These are phyloP conservation scores for Archivesica marissinica DNA, from an alignment of 1,140 invertebrate species.

Conservation along the genomic window DNA sequence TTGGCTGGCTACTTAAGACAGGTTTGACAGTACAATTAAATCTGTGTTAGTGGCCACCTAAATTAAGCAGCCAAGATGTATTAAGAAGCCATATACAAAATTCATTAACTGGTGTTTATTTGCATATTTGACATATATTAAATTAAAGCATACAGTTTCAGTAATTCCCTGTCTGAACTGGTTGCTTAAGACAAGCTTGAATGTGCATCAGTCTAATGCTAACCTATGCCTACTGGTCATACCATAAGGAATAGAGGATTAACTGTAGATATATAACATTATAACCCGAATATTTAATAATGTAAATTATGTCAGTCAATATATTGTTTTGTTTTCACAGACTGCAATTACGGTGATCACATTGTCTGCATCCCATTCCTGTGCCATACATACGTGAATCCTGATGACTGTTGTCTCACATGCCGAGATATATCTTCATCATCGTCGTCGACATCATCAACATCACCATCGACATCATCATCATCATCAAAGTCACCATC, in stretches of 20 bases:
- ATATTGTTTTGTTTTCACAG: not conserved
- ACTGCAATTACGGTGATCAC: not conserved
- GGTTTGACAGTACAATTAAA: too few species aligned
- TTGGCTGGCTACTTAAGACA: too few species aligned
- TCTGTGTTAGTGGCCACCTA: too few species aligned
- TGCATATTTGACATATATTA: not conserved
- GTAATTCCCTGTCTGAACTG: not conserved
- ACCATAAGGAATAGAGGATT: not conserved
- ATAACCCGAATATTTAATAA: not conserved
- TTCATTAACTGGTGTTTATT: not conserved
- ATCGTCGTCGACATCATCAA: not conserved
- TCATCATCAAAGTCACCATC: not conserved
- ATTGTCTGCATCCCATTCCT: not conserved
- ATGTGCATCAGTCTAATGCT: too few species aligned
- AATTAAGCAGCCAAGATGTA: too few species aligned
- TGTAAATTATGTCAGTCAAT: not conserved
- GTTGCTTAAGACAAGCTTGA: not conserved
- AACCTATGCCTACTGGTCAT: too few species aligned
- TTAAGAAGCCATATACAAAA: too few species aligned
- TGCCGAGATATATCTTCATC: not conserved
- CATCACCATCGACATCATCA: not conserved
- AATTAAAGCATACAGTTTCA: not conserved
- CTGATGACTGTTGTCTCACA: not conserved
- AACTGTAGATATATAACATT: not conserved
- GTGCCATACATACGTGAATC: not conserved